Conservation (phyloP, 2,113 vertebrate genomes). For the Daphoenositta chrysoptera region DNA sequence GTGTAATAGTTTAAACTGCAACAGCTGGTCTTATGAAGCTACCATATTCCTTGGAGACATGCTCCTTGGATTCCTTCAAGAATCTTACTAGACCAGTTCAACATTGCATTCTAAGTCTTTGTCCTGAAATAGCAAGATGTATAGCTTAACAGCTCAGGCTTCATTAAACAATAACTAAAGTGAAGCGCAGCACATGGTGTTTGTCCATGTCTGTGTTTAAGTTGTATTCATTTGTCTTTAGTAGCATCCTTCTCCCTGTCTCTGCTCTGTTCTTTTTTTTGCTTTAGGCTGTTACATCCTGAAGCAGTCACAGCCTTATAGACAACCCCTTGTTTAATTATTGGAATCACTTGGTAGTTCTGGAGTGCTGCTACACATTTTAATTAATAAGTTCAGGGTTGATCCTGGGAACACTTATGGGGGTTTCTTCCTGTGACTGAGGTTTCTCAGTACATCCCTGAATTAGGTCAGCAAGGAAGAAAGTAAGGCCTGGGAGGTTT, state of each 20-base stretch:
- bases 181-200: background rate
- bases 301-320: background rate
- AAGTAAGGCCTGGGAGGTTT: background rate
- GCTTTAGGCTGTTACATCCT: background rate
- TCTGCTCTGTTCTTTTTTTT: background rate
- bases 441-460: background rate
- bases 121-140: background rate
- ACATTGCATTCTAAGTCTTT: background rate
- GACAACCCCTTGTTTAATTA: background rate
- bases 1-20: conserved; percentile 70
- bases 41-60: conserved; percentile 63
- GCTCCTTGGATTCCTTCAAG: background rate
- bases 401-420: background rate
- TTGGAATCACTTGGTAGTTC: background rate
- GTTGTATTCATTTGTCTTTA: background rate
- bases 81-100: conserved; percentile 31
- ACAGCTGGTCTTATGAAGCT: conserved; percentile 67
- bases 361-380: background rate
- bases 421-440: background rate
- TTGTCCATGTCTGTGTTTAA: background rate
- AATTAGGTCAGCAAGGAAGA: background rate
- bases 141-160: background rate
- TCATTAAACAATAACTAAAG: background rate
- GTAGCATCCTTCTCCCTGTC: background rate
- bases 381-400: background rate